These are phyloP conservation scores for Cyaniris semiargus DNA, from an alignment of 2,888 invertebrate species.

Conservation along the genomic window DNA sequence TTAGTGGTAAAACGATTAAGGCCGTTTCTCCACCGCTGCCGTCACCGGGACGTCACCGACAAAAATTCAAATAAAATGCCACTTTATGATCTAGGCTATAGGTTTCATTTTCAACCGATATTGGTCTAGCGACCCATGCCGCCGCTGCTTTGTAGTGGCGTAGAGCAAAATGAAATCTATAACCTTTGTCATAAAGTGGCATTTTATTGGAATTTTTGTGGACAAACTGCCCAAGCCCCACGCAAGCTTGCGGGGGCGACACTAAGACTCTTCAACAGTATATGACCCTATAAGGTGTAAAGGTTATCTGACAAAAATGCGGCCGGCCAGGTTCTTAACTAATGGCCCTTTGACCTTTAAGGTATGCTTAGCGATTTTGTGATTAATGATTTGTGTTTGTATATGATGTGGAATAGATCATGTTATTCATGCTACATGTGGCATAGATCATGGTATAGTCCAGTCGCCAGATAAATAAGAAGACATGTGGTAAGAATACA, in stretches of 20 bases:
- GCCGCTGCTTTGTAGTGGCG: too few relatives aligned
- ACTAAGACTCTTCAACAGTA: neutral
- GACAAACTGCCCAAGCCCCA: neutral
- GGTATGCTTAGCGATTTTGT: neutral
- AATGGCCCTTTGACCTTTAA: conserved; percentile 4
- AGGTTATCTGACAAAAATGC: conserved; percentile 18
- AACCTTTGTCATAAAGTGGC: too few relatives aligned
- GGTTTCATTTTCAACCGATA: neutral
- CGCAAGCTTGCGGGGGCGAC: conserved; percentile 6
- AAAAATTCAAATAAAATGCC: too few relatives aligned
- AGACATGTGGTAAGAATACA: too few relatives aligned
- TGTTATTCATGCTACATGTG: too few relatives aligned
- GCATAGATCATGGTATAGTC: too few relatives aligned
- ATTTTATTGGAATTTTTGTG: neutral
- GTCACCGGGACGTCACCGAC: too few relatives aligned
- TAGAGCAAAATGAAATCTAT: too few relatives aligned
- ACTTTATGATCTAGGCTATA: neutral
- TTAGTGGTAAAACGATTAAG: too few relatives aligned
- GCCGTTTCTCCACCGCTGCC: too few relatives aligned
- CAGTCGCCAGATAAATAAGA: too few relatives aligned
- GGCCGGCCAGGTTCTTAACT: conserved; percentile 6
- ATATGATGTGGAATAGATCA: neutral
- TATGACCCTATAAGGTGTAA: conserved; percentile 4
- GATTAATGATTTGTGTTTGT: neutral
- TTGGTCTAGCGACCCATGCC: neutral